Evolutionary conservation across 2,888 invertebrate species (phyloP).

Genomic region (Danaus chrysippus): DNA sequence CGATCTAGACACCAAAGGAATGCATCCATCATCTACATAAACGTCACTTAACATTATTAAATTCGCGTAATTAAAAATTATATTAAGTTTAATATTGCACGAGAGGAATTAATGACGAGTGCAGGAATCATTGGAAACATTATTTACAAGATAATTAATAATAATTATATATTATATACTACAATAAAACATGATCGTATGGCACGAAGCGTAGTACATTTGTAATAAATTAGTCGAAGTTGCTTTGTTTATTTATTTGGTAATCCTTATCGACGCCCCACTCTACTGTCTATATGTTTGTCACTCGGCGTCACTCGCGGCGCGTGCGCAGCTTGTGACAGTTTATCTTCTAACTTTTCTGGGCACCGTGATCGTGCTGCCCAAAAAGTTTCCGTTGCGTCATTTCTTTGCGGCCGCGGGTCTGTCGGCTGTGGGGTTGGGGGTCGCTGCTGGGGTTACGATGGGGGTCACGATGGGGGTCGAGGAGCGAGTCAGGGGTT

Average conservation of each 20-base stretch:
- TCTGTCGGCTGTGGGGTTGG: conserved; percentile 35
- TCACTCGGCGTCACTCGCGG: neutral
- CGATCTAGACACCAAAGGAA: conserved; percentile 40
- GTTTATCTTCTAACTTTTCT: conserved; percentile 59
- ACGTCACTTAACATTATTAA: conserved; percentile 56
- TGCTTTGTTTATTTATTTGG: no score
- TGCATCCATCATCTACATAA: conserved; percentile 35
- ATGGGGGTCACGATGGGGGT: conserved; percentile 47
- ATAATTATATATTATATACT: neutral
- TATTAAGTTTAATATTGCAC: conserved; percentile 65
- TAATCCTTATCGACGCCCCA: no score
- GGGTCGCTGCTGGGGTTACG: conserved; percentile 51
- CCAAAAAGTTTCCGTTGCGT: conserved; percentile 57
- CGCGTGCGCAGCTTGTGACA: neutral
- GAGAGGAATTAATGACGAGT: conserved; percentile 23
- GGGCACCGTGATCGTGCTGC: conserved; percentile 46
- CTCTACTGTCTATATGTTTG: no score
- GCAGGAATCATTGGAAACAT: neutral
- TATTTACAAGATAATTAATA: neutral
- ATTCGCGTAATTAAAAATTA: conserved; percentile 67
- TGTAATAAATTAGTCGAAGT: no score
- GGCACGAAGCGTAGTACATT: no score
- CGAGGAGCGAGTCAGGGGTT: conserved; percentile 54
- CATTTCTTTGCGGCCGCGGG: conserved; percentile 69
- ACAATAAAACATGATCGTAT: no score